phyloP scores from a whole-genome alignment of 2,113 vertebrate genomes.

The Psittacula cyanocephala region DNA sequence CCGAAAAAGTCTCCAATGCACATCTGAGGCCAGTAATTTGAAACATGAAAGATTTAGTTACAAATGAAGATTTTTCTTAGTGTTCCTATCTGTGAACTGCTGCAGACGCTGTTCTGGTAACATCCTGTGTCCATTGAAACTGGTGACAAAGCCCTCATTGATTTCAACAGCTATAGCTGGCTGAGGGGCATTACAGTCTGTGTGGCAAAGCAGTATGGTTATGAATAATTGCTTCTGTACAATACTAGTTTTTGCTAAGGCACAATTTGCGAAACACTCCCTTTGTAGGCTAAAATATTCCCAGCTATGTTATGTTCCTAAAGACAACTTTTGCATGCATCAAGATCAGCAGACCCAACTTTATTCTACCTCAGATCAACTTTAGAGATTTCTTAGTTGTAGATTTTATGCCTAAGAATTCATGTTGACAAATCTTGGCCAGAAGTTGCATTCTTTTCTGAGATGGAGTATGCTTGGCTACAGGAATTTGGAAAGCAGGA shows the following conservation, averaged over 20 bases:
- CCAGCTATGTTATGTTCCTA: background rate
- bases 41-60: background rate
- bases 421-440: background rate
- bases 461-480: background rate
- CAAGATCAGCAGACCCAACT: rapidly evolving
- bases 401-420: background rate
- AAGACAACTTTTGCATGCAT: rapidly evolving
- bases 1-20: background rate
- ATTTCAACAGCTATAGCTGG: background rate
- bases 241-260: background rate
- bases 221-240: background rate
- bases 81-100: background rate
- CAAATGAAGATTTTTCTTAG: background rate
- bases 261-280: rapidly evolving
- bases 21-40: background rate
- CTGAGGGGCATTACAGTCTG: background rate
- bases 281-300: background rate
- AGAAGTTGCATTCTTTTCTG: background rate
- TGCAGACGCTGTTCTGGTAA: conserved; percentile 2
- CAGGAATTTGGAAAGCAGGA: background rate
- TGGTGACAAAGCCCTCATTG: conserved; percentile 6
- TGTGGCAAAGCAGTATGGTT: background rate
- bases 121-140: background rate
- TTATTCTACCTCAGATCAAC: background rate
- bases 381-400: background rate